A percentile compares a stretch with the other conserved stretches of the same genome.
Evolutionary conservation across 2,113 vertebrate genomes (phyloP).

Genomic region (Labeo rohita): DNA sequence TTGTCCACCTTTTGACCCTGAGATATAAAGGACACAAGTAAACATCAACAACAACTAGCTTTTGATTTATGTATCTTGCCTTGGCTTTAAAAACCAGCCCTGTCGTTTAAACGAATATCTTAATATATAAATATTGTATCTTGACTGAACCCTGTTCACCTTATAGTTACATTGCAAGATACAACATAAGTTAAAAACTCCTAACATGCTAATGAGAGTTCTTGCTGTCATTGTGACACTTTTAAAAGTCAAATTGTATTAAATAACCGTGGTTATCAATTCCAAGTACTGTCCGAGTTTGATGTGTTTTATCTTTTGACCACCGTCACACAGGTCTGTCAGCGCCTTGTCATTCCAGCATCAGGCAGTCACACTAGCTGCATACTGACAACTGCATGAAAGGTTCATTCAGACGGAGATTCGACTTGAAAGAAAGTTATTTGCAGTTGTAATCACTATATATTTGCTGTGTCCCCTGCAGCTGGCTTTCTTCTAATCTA

Average conservation of each 20-base stretch:
- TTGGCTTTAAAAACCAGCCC: background rate
- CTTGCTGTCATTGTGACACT: background rate
- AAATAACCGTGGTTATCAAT: background rate
- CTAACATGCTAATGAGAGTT: background rate
- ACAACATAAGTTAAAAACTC: background rate
- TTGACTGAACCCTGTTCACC: background rate
- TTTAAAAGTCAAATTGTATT: background rate
- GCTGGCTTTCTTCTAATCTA: conserved; percentile 36
- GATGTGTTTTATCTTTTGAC: background rate
- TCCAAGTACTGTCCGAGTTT: background rate
- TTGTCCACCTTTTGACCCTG: conserved; percentile 12
- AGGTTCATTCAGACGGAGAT: background rate
- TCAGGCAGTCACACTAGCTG: background rate
- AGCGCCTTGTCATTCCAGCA: conserved; percentile 30
- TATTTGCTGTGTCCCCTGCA: background rate
- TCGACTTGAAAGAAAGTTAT: background rate
- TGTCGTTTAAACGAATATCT: background rate
- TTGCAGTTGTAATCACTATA: conserved; percentile 34
- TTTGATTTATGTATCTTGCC: background rate
- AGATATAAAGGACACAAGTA: background rate
- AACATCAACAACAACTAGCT: background rate
- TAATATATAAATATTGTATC: background rate
- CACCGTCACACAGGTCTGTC: conserved; percentile 39
- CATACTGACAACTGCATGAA: conserved; percentile 35
- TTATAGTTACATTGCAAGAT: background rate